These are phyloP conservation scores for Drosophila santomea DNA, from an alignment of 1,140 invertebrate genomes.

Conservation along the genomic window DNA sequence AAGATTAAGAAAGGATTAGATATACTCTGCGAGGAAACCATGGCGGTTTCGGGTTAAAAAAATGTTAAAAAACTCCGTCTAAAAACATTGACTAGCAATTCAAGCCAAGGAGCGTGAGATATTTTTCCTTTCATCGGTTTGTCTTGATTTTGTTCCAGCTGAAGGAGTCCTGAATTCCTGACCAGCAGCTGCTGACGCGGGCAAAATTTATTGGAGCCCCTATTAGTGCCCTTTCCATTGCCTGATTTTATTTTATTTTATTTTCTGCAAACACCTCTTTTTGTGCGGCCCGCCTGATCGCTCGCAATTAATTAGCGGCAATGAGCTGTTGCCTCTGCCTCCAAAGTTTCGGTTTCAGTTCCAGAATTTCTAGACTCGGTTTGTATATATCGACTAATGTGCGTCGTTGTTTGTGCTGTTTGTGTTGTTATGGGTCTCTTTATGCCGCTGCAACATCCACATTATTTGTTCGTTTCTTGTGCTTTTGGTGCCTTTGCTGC, in stretches of 20 bases:
- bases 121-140: conserved; percentile 9
- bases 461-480: conserved; percentile 69
- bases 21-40: not conserved
- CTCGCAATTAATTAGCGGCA: conserved; percentile 78
- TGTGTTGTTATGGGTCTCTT: conserved; percentile 48
- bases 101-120: not conserved
- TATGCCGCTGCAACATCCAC: conserved; percentile 53
- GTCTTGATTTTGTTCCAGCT: conserved; percentile 30
- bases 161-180: conserved; percentile 41
- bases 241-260: no score
- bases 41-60: not conserved
- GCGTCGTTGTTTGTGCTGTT: conserved; percentile 46
- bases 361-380: conserved; percentile 17
- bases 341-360: conserved; percentile 28
- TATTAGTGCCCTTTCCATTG: conserved; percentile 7
- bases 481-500: conserved; percentile 56
- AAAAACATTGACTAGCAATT: not conserved
- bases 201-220: conserved; percentile 32
- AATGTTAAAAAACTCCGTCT: no score
- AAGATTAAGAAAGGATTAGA: conserved; percentile 23
- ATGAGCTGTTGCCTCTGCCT: conserved; percentile 70
- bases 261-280: conserved; percentile 18
- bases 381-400: conserved; percentile 64
- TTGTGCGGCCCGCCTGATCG: conserved; percentile 56
- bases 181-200: conserved; percentile 42